Evolutionary conservation across 2,888 invertebrate species (phyloP).

Genomic region (Hermaeophaga mercurialis): DNA sequence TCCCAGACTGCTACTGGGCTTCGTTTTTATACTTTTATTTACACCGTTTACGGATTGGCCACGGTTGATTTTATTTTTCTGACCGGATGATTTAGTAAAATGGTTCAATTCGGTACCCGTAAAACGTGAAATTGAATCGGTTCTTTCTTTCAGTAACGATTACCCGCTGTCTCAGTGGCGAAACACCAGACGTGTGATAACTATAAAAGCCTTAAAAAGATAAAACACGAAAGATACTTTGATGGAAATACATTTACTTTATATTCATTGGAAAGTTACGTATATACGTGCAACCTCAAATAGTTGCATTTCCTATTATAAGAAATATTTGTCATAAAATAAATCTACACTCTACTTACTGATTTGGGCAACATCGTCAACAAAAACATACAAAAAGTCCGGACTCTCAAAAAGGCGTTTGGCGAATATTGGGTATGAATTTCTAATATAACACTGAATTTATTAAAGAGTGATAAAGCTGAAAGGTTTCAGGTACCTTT

Average conservation of each 20-base stretch:
- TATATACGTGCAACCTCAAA: no score
- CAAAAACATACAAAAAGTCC: no score
- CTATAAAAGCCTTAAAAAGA: no score
- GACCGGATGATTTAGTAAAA: constrained; percentile 26
- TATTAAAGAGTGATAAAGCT: no score
- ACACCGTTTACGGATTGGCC: constrained; percentile 29
- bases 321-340: no score
- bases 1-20: not conserved
- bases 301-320: no score
- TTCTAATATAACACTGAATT: no score
- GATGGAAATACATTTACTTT: not conserved
- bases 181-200: not conserved
- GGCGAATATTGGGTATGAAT: no score
- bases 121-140: constrained; percentile 24
- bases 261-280: not conserved
- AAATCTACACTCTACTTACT: no score
- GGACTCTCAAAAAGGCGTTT: no score
- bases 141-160: constrained; percentile 19
- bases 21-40: constrained; percentile 7
- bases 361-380: no score
- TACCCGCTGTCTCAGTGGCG: not conserved
- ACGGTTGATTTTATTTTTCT: constrained; percentile 27
- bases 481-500: no score
- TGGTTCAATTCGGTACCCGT: constrained; percentile 15
- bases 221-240: not conserved